Base-by-base conservation (phyloP, 2,888 invertebrate species). In the Caenorhabditis japonica region DNA sequence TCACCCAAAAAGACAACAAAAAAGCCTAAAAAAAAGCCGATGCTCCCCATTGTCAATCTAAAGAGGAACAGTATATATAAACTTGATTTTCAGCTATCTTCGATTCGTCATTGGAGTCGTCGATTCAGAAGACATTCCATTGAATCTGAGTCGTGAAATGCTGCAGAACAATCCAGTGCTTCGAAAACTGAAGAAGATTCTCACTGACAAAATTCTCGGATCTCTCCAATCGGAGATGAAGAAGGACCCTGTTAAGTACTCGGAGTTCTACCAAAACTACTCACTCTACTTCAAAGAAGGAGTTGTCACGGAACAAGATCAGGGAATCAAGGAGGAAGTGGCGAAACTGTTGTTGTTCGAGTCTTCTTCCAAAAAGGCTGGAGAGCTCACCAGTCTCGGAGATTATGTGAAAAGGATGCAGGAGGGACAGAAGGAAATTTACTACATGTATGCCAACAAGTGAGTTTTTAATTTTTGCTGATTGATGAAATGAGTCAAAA, bases 71-170 rank as follows among this genome's bases (percentile, higher is more conserved):
- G n/a, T n/a, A n/a, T n/a, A n/a, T n/a, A n/a, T n/a, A n/a, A n/a
- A n/a, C n/a, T n/a, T n/a, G n/a, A n/a, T n/a, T 53, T 75, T 1
- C 55, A 79, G 94, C 87, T 97, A 96, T 94, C 90, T 97, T 81
- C 91, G 97, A 83, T 97, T 97, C 89, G 91, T 97, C 2, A 95
- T 95, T 91, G 97, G 92, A 87, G 96, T 97, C 30, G 95, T 97
- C 15, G 97, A 97, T 90, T 96, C 95, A 0, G 97, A 97, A 90
- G 97, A 97, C 89, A 96, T 97, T 90, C 97, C 97, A 41, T 90
- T 97, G 61, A 97, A 97, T 91, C 91, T 97, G 73, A 97, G 96
- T 88, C 91, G 97, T 87, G 97, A 97, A 89, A 89, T 97, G 70
- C 90, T 97, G 51, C 97, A 97, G 89, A 96, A 97, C 86, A 95